Conservation (phyloP, 2,113 vertebrate genomes). For the Oreochromis spilurus region DNA sequence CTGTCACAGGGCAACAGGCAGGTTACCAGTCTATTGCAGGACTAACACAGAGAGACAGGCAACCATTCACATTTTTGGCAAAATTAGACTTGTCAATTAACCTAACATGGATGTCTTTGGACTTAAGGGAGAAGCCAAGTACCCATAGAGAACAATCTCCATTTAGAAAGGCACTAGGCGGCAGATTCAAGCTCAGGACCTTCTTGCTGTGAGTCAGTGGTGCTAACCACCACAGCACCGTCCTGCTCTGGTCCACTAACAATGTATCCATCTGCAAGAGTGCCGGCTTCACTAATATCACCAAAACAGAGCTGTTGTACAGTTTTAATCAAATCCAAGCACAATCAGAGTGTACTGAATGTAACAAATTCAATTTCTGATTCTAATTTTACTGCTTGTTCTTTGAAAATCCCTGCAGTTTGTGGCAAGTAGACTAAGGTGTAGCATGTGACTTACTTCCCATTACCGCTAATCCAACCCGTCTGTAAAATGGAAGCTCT, state of each 20-base stretch:
- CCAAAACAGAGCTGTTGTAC: constrained; percentile 79
- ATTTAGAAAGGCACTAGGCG: background rate
- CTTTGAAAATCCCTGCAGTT: background rate
- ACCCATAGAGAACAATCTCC: background rate
- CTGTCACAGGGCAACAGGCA: background rate
- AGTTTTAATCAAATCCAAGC: constrained; percentile 76
- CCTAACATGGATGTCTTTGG: background rate
- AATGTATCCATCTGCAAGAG: constrained; percentile 82
- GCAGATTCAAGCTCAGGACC: background rate
- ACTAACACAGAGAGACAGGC: background rate
- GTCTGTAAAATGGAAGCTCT: background rate
- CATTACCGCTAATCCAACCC: background rate
- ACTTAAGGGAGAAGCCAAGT: background rate
- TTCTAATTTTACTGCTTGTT: background rate
- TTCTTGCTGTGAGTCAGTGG: background rate
- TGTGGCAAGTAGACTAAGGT: background rate
- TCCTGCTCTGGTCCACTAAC: constrained; percentile 76
- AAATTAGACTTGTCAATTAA: background rate
- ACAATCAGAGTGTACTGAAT: background rate
- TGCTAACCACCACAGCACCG: background rate
- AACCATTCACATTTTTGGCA: background rate
- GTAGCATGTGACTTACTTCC: background rate
- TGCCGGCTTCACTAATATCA: constrained; percentile 70
- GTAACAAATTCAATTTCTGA: background rate
- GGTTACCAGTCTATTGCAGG: background rate